Evolutionary conservation across 2,797 vertebrate species (phyloP).

Genomic region (Natrix natrix): DNA sequence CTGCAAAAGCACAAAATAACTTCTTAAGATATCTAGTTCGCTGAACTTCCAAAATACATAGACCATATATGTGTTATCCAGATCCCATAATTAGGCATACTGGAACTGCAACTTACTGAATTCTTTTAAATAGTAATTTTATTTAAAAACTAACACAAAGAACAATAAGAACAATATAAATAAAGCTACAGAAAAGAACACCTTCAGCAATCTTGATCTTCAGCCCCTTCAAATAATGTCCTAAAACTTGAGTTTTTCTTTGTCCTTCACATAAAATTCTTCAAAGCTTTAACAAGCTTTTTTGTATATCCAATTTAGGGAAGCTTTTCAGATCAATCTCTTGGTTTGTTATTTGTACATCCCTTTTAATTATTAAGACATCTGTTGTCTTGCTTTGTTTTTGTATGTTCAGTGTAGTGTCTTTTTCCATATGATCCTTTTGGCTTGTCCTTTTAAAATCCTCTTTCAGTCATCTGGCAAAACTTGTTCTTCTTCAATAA

Average conservation of each 20-base stretch:
- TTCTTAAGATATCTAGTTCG: not conserved
- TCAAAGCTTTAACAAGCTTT: not conserved
- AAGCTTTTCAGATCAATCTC: not conserved
- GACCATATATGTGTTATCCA: not conserved
- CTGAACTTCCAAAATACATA: not conserved
- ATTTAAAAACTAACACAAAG: not conserved
- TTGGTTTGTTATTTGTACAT: not conserved
- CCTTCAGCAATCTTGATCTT: not conserved
- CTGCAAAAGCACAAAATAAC: not conserved
- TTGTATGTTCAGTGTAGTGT: not conserved
- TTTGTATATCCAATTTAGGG: not conserved
- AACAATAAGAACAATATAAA: not conserved
- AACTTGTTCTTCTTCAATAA: not conserved
- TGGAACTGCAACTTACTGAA: not conserved
- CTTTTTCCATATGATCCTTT: not conserved
- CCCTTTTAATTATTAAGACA: not conserved
- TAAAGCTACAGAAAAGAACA: not conserved
- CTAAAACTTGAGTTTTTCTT: not conserved
- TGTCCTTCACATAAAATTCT: not conserved
- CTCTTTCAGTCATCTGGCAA: not conserved
- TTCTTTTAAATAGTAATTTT: not conserved
- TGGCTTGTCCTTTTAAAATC: not conserved
- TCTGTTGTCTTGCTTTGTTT: not conserved
- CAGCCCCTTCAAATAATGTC: not conserved
- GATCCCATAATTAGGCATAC: not conserved